phyloP scores from a whole-genome alignment of 2,797 vertebrate genomes.

The Hybognathus amarus region DNA sequence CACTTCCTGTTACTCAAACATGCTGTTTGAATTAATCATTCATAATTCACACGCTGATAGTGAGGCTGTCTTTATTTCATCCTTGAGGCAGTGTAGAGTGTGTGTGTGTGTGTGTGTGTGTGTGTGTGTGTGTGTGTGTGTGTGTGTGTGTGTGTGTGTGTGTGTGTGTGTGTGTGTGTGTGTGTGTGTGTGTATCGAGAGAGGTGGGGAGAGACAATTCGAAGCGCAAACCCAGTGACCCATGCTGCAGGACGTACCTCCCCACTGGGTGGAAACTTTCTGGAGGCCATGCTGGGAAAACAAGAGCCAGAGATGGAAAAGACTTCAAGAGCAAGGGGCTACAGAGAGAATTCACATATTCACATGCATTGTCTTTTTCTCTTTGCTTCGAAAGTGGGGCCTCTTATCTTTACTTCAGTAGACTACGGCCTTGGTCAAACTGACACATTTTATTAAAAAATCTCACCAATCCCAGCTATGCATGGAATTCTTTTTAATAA shows the following conservation, averaged over 20 bases:
- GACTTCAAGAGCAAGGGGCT: slow-evolving; percentile 3
- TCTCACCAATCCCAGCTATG: slow-evolving; percentile 37
- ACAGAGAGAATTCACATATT: slow-evolving; percentile 19
- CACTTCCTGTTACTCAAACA: slow-evolving; percentile 31
- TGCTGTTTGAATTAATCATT: slow-evolving; percentile 29
- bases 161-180: background rate
- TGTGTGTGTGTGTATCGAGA: background rate
- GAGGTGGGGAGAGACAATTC: background rate
- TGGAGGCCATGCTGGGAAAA: slow-evolving; percentile 47
- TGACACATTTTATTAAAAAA: slow-evolving; percentile 15
- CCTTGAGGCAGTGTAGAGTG: slow-evolving; percentile 1
- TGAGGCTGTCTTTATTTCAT: slow-evolving; percentile 27
- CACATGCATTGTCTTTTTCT: slow-evolving; percentile 17
- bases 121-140: background rate
- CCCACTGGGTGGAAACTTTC: slow-evolving; percentile 51
- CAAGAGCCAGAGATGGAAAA: slow-evolving; percentile 15
- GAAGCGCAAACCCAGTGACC: slow-evolving; percentile 47
- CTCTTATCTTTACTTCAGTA: slow-evolving; percentile 20
- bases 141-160: background rate
- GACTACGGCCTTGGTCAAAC: background rate
- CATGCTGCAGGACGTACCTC: slow-evolving; percentile 28
- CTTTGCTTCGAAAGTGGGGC: slow-evolving; percentile 6
- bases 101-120: background rate
- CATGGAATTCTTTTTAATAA: slow-evolving; percentile 32
- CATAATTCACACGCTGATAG: slow-evolving; percentile 22